Evolutionary conservation across 2,797 vertebrate genomes (phyloP).

Genomic region (Enteromius radiatus): DNA sequence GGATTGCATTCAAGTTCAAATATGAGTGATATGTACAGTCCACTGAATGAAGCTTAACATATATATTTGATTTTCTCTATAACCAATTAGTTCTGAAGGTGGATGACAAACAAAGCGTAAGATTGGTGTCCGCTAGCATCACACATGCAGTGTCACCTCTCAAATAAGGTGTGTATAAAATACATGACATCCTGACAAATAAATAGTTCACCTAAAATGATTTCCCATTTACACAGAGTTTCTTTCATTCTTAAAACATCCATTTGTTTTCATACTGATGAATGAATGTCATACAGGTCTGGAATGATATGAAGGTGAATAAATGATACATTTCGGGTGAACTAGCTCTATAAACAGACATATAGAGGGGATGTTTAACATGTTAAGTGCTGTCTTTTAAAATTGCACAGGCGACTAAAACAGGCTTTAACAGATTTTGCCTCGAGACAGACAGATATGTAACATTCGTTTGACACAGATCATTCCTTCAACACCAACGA

Average conservation of each 20-base stretch:
- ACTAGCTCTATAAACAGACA: not conserved
- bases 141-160: constrained; percentile 29
- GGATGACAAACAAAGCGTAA: not conserved
- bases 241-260: not conserved
- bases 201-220: not conserved
- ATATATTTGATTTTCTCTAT: not conserved
- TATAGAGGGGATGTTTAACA: not conserved
- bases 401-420: constrained; percentile 9
- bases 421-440: constrained; percentile 18
- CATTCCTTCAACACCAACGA: constrained; percentile 30
- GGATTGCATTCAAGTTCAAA: constrained; percentile 38
- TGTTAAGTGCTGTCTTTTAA: constrained; percentile 18
- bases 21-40: constrained; percentile 36
- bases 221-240: not conserved
- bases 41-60: not conserved
- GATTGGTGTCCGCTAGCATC: constrained; percentile 6
- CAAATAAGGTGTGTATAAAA: constrained; percentile 6
- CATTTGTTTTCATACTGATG: not conserved
- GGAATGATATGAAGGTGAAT: not conserved
- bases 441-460: constrained; percentile 34
- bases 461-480: constrained; percentile 52
- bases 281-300: not conserved
- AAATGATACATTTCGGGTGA: not conserved
- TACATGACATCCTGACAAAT: constrained; percentile 10
- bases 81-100: not conserved